Percentiles rank a stretch among this genome's conserved stretches.
These are phyloP conservation scores for Pandemis corylana DNA, from an alignment of 2,888 invertebrate genomes.

Conservation along the genomic window DNA sequence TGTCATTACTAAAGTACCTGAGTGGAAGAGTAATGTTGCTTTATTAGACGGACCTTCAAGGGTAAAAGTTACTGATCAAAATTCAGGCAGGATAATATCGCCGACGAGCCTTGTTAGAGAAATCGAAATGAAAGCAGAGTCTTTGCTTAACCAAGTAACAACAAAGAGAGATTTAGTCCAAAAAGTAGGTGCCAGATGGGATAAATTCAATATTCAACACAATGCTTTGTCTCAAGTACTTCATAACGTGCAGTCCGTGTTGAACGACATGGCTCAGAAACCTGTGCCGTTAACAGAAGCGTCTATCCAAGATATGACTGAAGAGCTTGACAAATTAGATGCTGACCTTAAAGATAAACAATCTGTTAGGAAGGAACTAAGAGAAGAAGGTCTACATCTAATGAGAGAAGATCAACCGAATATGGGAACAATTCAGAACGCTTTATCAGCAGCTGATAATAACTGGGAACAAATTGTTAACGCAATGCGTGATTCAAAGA, in stretches of 20 bases:
- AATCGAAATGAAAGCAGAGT: slow-evolving; percentile 88
- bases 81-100: slow-evolving; percentile 89
- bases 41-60: slow-evolving; percentile 88
- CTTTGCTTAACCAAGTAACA: slow-evolving; percentile 87
- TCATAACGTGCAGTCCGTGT: slow-evolving; percentile 82
- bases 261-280: slow-evolving; percentile 84
- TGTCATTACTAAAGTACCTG: slow-evolving; percentile 87
- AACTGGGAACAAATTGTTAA: slow-evolving; percentile 93
- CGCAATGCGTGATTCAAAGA: slow-evolving; percentile 89
- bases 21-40: slow-evolving; percentile 89
- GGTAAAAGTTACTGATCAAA: slow-evolving; percentile 88
- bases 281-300: slow-evolving; percentile 77
- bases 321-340: slow-evolving; percentile 83
- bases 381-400: slow-evolving; percentile 90
- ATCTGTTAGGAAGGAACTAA: slow-evolving; percentile 88
- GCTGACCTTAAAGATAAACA: slow-evolving; percentile 85
- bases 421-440: slow-evolving; percentile 92
- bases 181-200: slow-evolving; percentile 90
- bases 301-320: slow-evolving; percentile 78
- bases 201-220: slow-evolving; percentile 90
- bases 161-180: slow-evolving; percentile 88
- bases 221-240: slow-evolving; percentile 88
- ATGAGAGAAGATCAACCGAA: slow-evolving; percentile 93
- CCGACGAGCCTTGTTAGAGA: slow-evolving; percentile 89
- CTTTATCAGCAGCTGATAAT: slow-evolving; percentile 90